Conservation (phyloP, 2,113 vertebrate genomes). For the Mixornis gularis region DNA sequence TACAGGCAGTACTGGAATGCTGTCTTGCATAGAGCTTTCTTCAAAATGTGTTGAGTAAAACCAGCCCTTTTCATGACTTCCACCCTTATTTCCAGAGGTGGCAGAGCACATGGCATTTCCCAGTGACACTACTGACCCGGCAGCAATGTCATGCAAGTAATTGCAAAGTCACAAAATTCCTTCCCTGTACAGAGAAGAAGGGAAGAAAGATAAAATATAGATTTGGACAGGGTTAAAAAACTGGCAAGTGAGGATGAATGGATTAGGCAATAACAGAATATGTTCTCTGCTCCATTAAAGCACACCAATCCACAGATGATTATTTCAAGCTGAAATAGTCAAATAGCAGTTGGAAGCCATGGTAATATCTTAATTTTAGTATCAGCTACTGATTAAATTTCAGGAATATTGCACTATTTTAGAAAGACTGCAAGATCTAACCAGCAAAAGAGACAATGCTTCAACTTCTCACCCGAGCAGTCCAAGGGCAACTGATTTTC, state of each 20-base stretch:
- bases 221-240: neutral
- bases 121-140: neutral
- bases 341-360: neutral
- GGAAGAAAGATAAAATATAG: neutral
- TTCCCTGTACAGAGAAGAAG: neutral
- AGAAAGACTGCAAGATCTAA: neutral
- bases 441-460: neutral
- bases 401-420: neutral
- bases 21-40: fast-evolving
- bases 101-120: neutral
- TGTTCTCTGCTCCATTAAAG: neutral
- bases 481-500: neutral
- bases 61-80: neutral
- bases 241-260: neutral
- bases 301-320: neutral
- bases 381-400: neutral
- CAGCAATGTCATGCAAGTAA: neutral
- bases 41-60: neutral
- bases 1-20: neutral
- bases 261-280: neutral
- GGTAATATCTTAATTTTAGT: neutral
- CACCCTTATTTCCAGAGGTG: neutral
- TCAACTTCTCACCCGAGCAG: neutral
- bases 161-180: neutral
- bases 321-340: slow-evolving; percentile 36